A percentile compares a stretch with the other conserved stretches of the same genome.
Evolutionary conservation across 2,888 invertebrate species (phyloP).

Genomic region (Pollenia griseotomentosa): DNA sequence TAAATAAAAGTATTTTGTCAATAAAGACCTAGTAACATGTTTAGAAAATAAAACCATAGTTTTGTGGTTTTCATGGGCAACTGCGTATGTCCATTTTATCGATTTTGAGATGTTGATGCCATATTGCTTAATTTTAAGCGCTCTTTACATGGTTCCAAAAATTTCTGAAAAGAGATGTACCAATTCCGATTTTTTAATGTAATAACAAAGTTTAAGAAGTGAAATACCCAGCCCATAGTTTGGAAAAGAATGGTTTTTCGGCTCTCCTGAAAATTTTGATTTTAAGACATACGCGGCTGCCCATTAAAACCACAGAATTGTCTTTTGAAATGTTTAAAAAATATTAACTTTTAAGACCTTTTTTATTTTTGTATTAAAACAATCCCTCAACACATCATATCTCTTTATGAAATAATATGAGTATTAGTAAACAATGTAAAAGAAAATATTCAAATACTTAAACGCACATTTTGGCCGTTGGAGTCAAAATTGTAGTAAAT

Average conservation of each 20-base stretch:
- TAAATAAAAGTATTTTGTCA: not conserved
- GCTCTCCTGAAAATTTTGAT: too few species aligned
- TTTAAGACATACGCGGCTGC: too few species aligned
- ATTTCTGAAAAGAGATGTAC: too few species aligned
- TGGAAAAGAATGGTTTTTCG: too few species aligned
- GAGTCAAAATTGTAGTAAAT: conserved; percentile 14
- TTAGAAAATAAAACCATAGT: not conserved
- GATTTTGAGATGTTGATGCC: too few species aligned
- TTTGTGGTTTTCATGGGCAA: too few species aligned
- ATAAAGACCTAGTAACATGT: not conserved
- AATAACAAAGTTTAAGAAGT: too few species aligned
- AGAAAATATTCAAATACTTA: not conserved
- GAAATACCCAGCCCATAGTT: too few species aligned
- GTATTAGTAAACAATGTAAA: not conserved
- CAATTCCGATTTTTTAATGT: too few species aligned
- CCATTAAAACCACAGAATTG: not conserved
- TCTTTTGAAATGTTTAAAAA: not conserved
- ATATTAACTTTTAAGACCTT: not conserved
- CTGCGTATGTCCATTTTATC: too few species aligned
- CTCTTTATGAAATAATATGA: not conserved
- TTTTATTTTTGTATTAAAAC: conserved; percentile 5
- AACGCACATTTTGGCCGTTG: conserved; percentile 26
- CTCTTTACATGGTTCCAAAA: too few species aligned
- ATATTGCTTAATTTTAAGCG: too few species aligned
- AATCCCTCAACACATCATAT: not conserved